A percentile compares a stretch with the other conserved stretches of the same genome.
Evolutionary conservation across 2,113 vertebrate species (phyloP).

Genomic region (Genyomyrus donnyi): DNA sequence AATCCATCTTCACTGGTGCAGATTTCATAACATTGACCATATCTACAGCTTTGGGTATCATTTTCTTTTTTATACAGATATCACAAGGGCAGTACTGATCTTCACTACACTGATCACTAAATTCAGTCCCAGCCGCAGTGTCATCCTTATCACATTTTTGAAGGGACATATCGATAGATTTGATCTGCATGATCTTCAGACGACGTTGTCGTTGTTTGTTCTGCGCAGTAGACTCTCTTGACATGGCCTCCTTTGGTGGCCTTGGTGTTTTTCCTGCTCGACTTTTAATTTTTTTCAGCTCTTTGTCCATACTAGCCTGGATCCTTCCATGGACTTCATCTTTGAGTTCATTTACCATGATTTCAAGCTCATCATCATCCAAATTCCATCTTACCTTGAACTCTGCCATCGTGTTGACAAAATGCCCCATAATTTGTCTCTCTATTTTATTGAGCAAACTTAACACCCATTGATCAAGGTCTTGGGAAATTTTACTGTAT

Average conservation of each 20-base stretch:
- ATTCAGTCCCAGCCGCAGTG: slow-evolving; percentile 44
- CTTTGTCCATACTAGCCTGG: slow-evolving; percentile 66
- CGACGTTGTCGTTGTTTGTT: slow-evolving; percentile 58
- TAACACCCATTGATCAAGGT: slow-evolving; percentile 74
- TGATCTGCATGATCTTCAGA: slow-evolving; percentile 57
- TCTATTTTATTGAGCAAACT: slow-evolving; percentile 72
- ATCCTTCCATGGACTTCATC: slow-evolving; percentile 72
- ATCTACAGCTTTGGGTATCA: slow-evolving; percentile 23
- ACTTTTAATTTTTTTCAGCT: slow-evolving; percentile 66
- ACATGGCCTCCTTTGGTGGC: slow-evolving; percentile 48
- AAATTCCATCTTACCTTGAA: slow-evolving; percentile 76
- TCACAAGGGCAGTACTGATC: slow-evolving; percentile 81
- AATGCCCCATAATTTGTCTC: slow-evolving; percentile 82
- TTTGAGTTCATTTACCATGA: slow-evolving; percentile 73
- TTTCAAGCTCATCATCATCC: slow-evolving; percentile 59
- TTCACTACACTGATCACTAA: slow-evolving; percentile 51
- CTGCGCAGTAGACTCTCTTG: slow-evolving; percentile 45
- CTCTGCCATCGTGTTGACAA: slow-evolving; percentile 68
- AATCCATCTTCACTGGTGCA: slow-evolving; percentile 61
- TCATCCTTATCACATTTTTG: slow-evolving; percentile 46
- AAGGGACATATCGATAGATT: slow-evolving; percentile 41
- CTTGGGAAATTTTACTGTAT: slow-evolving; percentile 41
- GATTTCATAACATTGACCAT: slow-evolving; percentile 30
- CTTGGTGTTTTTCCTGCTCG: slow-evolving; percentile 39
- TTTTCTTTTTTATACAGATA: slow-evolving; percentile 63